A percentile compares a stretch with the other conserved stretches of the same genome.
These are phyloP conservation scores for Pelobates cultripes DNA, from an alignment of 2,797 vertebrate species.

Conservation along the genomic window DNA sequence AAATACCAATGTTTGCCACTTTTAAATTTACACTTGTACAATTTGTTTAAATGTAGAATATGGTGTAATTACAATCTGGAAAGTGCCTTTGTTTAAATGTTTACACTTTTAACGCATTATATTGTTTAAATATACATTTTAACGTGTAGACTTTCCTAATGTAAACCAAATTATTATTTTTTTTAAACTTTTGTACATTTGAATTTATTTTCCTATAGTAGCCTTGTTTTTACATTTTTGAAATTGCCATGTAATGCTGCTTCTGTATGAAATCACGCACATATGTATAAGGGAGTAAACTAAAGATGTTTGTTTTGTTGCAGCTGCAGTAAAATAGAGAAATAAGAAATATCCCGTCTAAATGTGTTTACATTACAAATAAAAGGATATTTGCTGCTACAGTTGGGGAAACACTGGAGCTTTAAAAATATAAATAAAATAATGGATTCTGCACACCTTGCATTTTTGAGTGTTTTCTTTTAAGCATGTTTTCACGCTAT, in stretches of 20 bases:
- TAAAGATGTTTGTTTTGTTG: too few relatives aligned
- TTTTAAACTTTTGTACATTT: too few relatives aligned
- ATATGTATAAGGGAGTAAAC: not conserved
- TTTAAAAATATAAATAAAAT: conserved; percentile 30
- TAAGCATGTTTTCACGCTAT: not conserved
- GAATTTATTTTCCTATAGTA: too few relatives aligned
- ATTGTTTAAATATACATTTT: too few relatives aligned
- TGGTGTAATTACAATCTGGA: not conserved
- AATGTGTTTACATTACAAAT: conserved; percentile 5
- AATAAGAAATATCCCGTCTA: too few relatives aligned
- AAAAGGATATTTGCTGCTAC: conserved; percentile 25
- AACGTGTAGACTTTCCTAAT: too few relatives aligned
- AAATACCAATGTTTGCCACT: too few relatives aligned
- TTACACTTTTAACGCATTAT: not conserved
- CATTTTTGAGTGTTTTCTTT: not conserved
- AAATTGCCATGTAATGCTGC: not conserved
- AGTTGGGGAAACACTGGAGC: conserved; percentile 16
- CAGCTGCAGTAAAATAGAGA: too few relatives aligned
- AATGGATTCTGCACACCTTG: conserved; percentile 7
- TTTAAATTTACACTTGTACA: too few relatives aligned
- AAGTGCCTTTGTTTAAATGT: conserved; percentile 19
- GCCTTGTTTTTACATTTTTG: not conserved
- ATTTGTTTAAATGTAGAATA: too few relatives aligned
- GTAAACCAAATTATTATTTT: too few relatives aligned
- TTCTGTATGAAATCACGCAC: not conserved